Base-by-base conservation (phyloP, 37 sponge, comb jelly and placozoan species). In the Chondrilla cf. caribensis region DNA sequence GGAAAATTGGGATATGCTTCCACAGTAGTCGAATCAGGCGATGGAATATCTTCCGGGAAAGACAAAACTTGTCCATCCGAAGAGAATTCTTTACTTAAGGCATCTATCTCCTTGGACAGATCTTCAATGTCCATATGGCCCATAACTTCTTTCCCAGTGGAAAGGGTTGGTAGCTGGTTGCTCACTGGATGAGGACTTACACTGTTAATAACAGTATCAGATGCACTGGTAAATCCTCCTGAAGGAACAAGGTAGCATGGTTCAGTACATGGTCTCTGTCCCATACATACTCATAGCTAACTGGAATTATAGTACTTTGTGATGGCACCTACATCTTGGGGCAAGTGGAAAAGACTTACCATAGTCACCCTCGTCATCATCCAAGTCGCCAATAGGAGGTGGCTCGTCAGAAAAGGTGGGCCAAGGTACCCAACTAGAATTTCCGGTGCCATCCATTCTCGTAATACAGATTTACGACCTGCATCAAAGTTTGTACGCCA, bases 91-190 rank as follows among this genome's bases (percentile, higher is more conserved):
- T 67, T 9, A 26, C 68, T 67, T 1, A 67, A 17, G 2, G 68
- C 68, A 67, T 67, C 68, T 31, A 67, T 67, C 35, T 67, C 68
- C 68, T 67, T 67, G 31, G 68, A 28, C 15, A 67, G 68, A 33
- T 67, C 68, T 33, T 67, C 68, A 67, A 67, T 67, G 68, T 67
- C 35, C 28, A 67, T 8, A 6, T 67, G 35, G n/a, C 29, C 68
- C 11, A 28, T 29, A 18, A 22, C 22, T 29, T 22, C 25, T 47
- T 47, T 11, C 11, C 51, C 51, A 22, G 64, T 19, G 11, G 51
- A 47, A 47, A 14, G 51, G 51, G 9, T 47, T 14, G 6, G 6
- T 11, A 47, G 11, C 9, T 6, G 51, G 32, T 6, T 67, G 4
- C 15, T 33, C n/a, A 33, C n/a, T 29, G 68, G 17, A 7, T 67